A percentile compares a stretch with the other conserved stretches of the same genome.
Conservation (phyloP, 1,140 invertebrate species). For the Cherax destructor region DNA sequence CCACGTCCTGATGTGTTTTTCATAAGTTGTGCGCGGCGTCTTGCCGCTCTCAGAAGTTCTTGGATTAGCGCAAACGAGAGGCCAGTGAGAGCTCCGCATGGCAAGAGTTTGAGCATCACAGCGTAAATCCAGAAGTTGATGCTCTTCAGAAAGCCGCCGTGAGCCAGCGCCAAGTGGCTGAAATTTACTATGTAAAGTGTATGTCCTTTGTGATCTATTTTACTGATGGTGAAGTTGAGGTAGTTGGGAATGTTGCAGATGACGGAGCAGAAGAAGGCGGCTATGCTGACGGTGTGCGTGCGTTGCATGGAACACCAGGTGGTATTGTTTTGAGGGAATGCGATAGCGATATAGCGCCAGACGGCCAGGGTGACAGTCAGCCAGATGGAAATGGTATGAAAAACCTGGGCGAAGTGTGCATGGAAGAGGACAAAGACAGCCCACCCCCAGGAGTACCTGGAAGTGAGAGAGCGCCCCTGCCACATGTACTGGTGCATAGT, state of each 20-base stretch:
- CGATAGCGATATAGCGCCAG: constrained; percentile 87
- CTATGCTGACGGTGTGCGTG: constrained; percentile 81
- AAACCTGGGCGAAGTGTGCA: constrained; percentile 85
- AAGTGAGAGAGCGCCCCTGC: constrained; percentile 73
- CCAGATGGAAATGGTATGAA: constrained; percentile 95
- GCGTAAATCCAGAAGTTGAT: constrained; percentile 80
- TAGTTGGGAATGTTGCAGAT: constrained; percentile 91
- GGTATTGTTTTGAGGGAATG: constrained; percentile 64
- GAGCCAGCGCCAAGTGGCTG: constrained; percentile 75
- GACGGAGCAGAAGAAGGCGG: constrained; percentile 88
- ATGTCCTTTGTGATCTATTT: constrained; percentile 72
- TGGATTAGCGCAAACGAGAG: constrained; percentile 86
- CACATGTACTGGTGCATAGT: constrained; percentile 87
- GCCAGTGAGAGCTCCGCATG: constrained; percentile 87
- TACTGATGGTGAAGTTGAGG: constrained; percentile 81
- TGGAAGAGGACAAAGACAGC: constrained; percentile 88
- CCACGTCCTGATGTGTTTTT: constrained; percentile 45
- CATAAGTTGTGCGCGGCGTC: constrained; percentile 62
- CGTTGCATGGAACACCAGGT: constrained; percentile 72
- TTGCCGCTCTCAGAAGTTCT: constrained; percentile 78
- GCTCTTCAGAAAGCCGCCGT: constrained; percentile 75
- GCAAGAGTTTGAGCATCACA: constrained; percentile 89
- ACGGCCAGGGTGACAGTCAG: constrained; percentile 92
- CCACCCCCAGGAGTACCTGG: constrained; percentile 85
- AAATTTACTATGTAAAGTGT: constrained; percentile 74